Evolutionary conservation across 2,888 invertebrate genomes (phyloP).

Genomic region (Andrena camellia): DNA sequence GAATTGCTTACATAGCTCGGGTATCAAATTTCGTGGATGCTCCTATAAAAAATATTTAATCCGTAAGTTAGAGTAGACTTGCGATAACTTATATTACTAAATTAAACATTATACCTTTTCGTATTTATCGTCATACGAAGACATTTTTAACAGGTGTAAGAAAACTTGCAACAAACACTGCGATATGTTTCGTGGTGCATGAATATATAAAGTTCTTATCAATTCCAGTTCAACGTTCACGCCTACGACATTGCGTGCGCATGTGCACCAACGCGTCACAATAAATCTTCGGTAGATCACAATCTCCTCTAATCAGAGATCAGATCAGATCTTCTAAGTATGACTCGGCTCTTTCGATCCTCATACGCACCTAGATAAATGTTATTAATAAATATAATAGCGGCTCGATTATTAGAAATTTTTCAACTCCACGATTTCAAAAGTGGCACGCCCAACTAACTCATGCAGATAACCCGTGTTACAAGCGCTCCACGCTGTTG

Average conservation of each 20-base stretch:
- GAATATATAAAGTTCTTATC: conserved; percentile 24
- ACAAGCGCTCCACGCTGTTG: background rate
- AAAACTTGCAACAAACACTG: background rate
- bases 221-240: conserved; percentile 11
- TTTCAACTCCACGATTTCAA: background rate
- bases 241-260: background rate
- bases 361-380: background rate
- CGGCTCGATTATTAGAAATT: background rate
- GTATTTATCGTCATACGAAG: conserved; percentile 32
- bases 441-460: background rate
- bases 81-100: background rate
- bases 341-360: background rate
- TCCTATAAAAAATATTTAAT: conserved; percentile 85
- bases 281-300: conserved; percentile 4
- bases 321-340: background rate
- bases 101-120: conserved; percentile 48
- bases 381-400: background rate
- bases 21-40: conserved; percentile 94
- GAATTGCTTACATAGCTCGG: conserved; percentile 95
- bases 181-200: background rate
- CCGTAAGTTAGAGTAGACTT: background rate
- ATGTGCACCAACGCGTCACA: background rate
- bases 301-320: background rate
- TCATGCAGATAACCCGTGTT: background rate
- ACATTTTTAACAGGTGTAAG: conserved; percentile 41